These are phyloP conservation scores for Ciona savignyi DNA, from an alignment of 23 tunicate genomes.

Conservation along the genomic window DNA sequence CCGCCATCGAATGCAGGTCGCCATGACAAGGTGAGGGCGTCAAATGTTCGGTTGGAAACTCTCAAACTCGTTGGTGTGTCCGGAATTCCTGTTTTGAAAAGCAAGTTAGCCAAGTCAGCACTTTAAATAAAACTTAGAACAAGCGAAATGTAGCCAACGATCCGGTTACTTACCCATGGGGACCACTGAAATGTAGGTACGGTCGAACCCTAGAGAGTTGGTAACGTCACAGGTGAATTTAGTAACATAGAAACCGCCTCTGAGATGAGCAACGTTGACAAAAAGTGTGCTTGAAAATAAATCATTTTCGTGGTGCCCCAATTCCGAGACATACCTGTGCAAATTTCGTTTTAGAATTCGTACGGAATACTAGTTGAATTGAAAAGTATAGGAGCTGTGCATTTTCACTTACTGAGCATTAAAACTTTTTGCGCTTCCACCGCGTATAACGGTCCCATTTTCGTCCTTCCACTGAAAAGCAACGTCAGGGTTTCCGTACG, in stretches of 20 bases:
- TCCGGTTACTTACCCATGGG: constrained; percentile 46
- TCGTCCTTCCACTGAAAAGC: constrained; percentile 21
- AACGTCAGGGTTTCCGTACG: constrained; percentile 31
- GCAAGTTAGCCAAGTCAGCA: too few species aligned
- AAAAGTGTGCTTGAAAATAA: constrained; percentile 22
- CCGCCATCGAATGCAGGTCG: constrained; percentile 80
- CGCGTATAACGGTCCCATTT: constrained; percentile 12
- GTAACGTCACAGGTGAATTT: constrained; percentile 22
- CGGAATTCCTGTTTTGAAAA: constrained; percentile 25
- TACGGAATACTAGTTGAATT: neutral
- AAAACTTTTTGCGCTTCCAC: neutral
- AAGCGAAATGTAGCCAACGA: too few species aligned
- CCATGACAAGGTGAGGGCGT: constrained; percentile 50
- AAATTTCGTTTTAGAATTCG: neutral
- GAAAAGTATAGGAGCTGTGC: neutral
- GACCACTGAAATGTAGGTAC: constrained; percentile 19
- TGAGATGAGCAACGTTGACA: constrained; percentile 10
- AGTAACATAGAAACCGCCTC: constrained; percentile 8
- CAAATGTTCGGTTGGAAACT: constrained; percentile 14
- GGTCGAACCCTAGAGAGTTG: constrained; percentile 31
- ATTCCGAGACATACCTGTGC: neutral
- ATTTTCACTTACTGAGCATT: neutral
- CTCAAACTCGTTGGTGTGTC: constrained; percentile 41
- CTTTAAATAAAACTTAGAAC: too few species aligned
- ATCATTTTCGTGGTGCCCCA: constrained; percentile 10